Evolutionary conservation across 92 coral and sea anemone genomes (phyloP).

Genomic region (Zoanthus gigantus): DNA sequence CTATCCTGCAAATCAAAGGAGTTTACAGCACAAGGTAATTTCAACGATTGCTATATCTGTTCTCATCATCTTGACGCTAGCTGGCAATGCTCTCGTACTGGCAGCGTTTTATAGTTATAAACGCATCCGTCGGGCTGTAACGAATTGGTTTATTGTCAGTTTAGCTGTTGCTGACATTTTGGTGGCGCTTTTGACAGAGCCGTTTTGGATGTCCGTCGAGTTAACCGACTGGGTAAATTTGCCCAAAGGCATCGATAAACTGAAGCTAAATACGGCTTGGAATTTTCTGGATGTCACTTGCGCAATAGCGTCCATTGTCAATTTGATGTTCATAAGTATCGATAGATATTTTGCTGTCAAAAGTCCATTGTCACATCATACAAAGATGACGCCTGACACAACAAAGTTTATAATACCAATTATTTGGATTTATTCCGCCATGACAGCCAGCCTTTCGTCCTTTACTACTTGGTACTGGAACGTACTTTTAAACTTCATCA

Average conservation of each 20-base stretch:
- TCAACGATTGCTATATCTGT: slow-evolving; percentile 82
- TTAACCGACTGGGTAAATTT: slow-evolving; percentile 81
- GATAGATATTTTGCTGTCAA: slow-evolving; percentile 96
- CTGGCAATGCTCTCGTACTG: slow-evolving; percentile 89
- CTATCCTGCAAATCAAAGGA: slow-evolving; percentile 11
- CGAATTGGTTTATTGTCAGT: slow-evolving; percentile 94
- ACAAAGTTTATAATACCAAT: slow-evolving; percentile 83
- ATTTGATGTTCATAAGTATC: slow-evolving; percentile 90
- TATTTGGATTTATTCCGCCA: slow-evolving; percentile 81
- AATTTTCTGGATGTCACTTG: slow-evolving; percentile 83
- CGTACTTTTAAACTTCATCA: slow-evolving; percentile 64
- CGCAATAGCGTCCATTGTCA: slow-evolving; percentile 91
- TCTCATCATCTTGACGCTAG: slow-evolving; percentile 82
- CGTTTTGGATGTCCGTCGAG: slow-evolving; percentile 94
- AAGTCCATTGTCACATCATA: slow-evolving; percentile 93
- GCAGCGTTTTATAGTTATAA: slow-evolving; percentile 86
- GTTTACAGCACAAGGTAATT: slow-evolving; percentile 74
- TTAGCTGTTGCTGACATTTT: slow-evolving; percentile 91
- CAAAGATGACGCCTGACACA: slow-evolving; percentile 87
- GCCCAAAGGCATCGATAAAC: slow-evolving; percentile 65
- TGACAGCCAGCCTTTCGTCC: slow-evolving; percentile 65
- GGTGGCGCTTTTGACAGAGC: slow-evolving; percentile 93
- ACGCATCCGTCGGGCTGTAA: slow-evolving; percentile 86
- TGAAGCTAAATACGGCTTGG: slow-evolving; percentile 64
- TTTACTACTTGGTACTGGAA: slow-evolving; percentile 71